phyloP scores from a whole-genome alignment of 2,888 invertebrate genomes.

The Leptinotarsa juncta region DNA sequence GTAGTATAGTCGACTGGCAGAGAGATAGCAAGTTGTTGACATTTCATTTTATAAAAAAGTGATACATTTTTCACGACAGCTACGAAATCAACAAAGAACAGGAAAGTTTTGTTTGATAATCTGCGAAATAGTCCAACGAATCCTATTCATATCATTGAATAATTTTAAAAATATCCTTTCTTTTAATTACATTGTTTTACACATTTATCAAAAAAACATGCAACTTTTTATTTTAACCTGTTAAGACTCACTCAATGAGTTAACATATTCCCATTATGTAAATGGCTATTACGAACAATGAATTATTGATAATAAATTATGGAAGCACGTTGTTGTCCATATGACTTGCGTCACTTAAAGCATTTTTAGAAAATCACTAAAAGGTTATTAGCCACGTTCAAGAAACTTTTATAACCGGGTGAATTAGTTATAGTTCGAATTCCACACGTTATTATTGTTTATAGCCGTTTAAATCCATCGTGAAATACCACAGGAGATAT shows the following conservation, averaged over 20 bases:
- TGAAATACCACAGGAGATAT: not conserved
- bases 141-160: not conserved
- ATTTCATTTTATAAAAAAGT: too few species aligned
- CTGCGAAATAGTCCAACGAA: too few species aligned
- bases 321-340: slow-evolving; percentile 27
- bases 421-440: not conserved
- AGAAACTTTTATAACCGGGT: not conserved
- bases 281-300: slow-evolving; percentile 27
- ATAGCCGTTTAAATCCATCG: not conserved
- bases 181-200: not conserved
- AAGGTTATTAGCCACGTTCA: slow-evolving; percentile 10
- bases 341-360: slow-evolving; percentile 22
- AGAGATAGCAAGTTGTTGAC: too few species aligned
- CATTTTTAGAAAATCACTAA: not conserved
- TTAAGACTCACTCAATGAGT: slow-evolving; percentile 25
- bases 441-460: slow-evolving; percentile 1
- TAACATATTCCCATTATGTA: slow-evolving; percentile 30
- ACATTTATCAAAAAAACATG: not conserved
- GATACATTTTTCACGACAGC: too few species aligned
- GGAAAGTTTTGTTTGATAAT: too few species aligned
- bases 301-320: slow-evolving; percentile 15
- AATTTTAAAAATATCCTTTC: not conserved
- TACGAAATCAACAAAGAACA: too few species aligned
- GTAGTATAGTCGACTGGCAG: too few species aligned
- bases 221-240: not conserved